Percentiles rank a stretch among this genome's conserved stretches.
Evolutionary conservation across 2,888 invertebrate genomes (phyloP).

Genomic region (Blastobasis adustella): DNA sequence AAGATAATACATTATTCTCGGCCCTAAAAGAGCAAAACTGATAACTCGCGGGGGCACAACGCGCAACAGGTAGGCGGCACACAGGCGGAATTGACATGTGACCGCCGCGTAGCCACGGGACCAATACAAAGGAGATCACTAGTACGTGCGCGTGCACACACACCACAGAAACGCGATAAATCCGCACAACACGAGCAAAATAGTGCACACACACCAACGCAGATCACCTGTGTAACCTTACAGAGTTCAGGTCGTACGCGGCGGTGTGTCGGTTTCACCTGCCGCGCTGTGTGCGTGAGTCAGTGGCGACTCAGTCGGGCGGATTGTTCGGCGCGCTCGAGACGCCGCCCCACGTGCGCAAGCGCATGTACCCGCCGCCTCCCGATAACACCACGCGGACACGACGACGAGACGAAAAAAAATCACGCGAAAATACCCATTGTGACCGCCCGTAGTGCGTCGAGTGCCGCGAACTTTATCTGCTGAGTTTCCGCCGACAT

Average conservation of each 20-base stretch:
- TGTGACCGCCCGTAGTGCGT: not conserved
- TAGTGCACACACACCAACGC: constrained; percentile 53
- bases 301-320: constrained; percentile 60
- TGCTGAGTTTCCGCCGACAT: constrained; percentile 18
- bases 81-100: constrained; percentile 60
- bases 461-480: constrained; percentile 12
- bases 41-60: constrained; percentile 62
- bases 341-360: constrained; percentile 60
- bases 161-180: constrained; percentile 47
- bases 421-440: not conserved
- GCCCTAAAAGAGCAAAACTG: constrained; percentile 56
- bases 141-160: constrained; percentile 34
- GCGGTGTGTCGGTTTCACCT: constrained; percentile 27
- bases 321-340: constrained; percentile 62
- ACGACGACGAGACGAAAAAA: not conserved
- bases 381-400: constrained; percentile 32
- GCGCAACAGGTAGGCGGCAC: constrained; percentile 65
- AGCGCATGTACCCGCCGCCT: constrained; percentile 29
- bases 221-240: constrained; percentile 60
- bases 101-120: constrained; percentile 42
- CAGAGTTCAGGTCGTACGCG: constrained; percentile 55
- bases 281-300: constrained; percentile 37
- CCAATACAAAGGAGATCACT: constrained; percentile 52
- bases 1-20: constrained; percentile 47
- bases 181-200: constrained; percentile 63